These are phyloP conservation scores for Todus mexicanus DNA, from an alignment of 2,797 vertebrate genomes.

Conservation along the genomic window DNA sequence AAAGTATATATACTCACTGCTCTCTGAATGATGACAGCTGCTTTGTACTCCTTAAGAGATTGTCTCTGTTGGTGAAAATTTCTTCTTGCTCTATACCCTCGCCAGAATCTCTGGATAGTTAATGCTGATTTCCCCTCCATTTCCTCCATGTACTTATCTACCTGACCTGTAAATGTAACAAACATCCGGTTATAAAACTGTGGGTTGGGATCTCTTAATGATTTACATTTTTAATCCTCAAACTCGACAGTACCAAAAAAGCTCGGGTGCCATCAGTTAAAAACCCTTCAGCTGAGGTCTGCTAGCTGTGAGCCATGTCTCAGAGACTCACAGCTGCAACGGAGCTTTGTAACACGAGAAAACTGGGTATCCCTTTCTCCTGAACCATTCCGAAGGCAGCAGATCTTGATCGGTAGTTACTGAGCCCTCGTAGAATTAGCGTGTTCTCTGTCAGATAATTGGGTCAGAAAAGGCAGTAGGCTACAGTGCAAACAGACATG, in stretches of 20 bases:
- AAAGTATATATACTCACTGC: slow-evolving; percentile 70
- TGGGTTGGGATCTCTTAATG: not conserved
- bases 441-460: not conserved
- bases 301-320: not conserved
- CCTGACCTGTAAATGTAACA: slow-evolving; percentile 78
- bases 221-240: not conserved
- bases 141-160: slow-evolving; percentile 84
- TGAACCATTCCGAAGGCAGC: not conserved
- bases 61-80: slow-evolving; percentile 73
- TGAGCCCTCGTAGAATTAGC: not conserved
- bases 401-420: not conserved
- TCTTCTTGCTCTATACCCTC: slow-evolving; percentile 82
- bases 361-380: not conserved
- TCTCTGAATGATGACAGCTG: slow-evolving; percentile 81
- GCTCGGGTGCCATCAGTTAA: not conserved
- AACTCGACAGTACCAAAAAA: not conserved
- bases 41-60: slow-evolving; percentile 73
- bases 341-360: not conserved
- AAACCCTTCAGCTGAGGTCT: not conserved
- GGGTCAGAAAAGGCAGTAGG: not conserved
- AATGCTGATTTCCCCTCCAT: slow-evolving; percentile 83
- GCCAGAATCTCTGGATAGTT: slow-evolving; percentile 89
- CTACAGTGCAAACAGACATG: not conserved
- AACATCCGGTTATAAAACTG: not conserved
- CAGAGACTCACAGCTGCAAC: not conserved